Base-by-base conservation (phyloP, 2,797 vertebrate genomes). In the Darevskia nairensis region DNA sequence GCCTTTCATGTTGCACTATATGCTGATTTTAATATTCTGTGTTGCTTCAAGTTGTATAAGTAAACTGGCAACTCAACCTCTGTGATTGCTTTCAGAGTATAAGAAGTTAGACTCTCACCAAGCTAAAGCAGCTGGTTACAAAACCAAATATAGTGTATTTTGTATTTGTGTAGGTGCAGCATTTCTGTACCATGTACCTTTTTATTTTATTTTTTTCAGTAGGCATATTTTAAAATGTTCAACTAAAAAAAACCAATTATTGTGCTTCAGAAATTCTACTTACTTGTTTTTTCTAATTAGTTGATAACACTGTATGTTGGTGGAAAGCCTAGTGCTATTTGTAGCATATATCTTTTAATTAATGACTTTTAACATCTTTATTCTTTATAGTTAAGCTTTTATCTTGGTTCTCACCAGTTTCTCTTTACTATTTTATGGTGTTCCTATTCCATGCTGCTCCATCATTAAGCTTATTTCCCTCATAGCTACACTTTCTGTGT, bases 91-190 rank as follows among this genome's bases (percentile, higher is more conserved):
- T 93, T 94, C 84, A 88, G 72, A 90, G 35, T 55, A 46, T 86
- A 59, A 84, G 82, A 89, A 75, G 78, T 88, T 27, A 79, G 93
- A 92, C 92, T 92, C 92, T 92, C 86, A 88, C 90, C 82, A 89
- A 74, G 41, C 68, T 85, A 85, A 89, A 93, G 39, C 17, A 88
- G 69, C 80, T 82, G 41, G 84, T 90, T 92, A 68, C 80, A 88
- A 89, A 83, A 89, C 32, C 19, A 93, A 89, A 94, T 90, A 89
- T 55, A 55, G 50, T 83, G 66, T 29, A 80, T 4, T 10, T 64
- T 93, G 32, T 55, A 39, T 23, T 19, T 90, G 86, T 87, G 59
- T 44, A 46, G 59, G 41, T 44, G 8, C 0, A 3, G 29, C 11
- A 80, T 89, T n/a, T n/a, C 1, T 92, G 4, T 84, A 2, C 87